Evolutionary conservation across 2,113 vertebrate species (phyloP).

Genomic region (Crotalus helleri): DNA sequence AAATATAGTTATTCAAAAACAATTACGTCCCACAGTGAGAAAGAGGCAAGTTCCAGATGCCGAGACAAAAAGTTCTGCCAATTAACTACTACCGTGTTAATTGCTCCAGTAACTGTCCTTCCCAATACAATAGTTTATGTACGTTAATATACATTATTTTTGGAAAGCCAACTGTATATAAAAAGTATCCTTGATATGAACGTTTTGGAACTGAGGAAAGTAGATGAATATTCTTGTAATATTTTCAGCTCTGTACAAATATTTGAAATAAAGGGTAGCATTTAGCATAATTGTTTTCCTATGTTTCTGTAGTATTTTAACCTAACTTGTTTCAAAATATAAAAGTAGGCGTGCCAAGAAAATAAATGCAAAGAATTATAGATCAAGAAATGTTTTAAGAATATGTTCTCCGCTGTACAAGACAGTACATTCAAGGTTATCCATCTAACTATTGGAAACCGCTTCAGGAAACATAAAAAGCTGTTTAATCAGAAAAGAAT

Average conservation of each 20-base stretch:
- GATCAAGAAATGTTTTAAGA: not conserved
- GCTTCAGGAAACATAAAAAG: constrained; percentile 62
- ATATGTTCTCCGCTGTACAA: not conserved
- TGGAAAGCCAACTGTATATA: not conserved
- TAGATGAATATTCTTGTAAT: not conserved
- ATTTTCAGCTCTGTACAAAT: not conserved
- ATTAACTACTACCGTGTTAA: not conserved
- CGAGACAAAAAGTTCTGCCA: not conserved
- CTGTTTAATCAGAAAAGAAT: constrained; percentile 58
- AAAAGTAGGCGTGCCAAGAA: not conserved
- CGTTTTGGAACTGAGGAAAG: not conserved
- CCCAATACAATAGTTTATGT: rapidly evolving
- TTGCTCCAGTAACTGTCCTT: not conserved
- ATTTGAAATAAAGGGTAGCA: not conserved
- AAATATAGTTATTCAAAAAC: not conserved
- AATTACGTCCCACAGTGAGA: not conserved
- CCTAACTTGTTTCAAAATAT: not conserved
- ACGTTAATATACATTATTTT: rapidly evolving
- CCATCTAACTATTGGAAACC: constrained; percentile 34
- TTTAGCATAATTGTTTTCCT: not conserved
- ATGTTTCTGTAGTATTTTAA: not conserved
- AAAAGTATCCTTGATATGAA: not conserved
- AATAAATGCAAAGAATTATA: not conserved
- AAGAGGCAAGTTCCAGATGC: not conserved
- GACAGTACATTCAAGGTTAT: constrained; percentile 60